Base-by-base conservation (phyloP, 2,888 invertebrate species). In the Polyommatus iphigenia region DNA sequence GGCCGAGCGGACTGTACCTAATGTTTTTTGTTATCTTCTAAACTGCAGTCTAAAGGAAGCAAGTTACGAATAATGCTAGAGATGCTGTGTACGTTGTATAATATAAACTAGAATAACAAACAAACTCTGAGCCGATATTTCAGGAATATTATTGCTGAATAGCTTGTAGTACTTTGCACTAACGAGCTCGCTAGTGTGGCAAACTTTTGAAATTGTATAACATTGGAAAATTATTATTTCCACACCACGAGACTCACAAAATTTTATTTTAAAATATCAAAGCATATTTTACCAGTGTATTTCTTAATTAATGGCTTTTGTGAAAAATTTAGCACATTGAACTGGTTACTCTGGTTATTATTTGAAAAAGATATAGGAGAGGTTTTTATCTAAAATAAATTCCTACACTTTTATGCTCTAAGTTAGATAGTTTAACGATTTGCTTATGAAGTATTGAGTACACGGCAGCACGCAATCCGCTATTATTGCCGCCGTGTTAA, bases 71-170 rank as follows among this genome's bases (percentile, higher is more conserved):
- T 20, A 20, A 73, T 5, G 20, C 72, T 1, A 18, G n/a, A 41
- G 73, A 10, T 10, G 46, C 46, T 72, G n/a, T 72, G 36, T 73
- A 46, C 72, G 36, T 24, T 1, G 24, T 24, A 24, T 24, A 24
- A 6, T 73, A 46, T 46, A 32, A 46, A 41, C 41, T 73, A 20
- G n/a, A 46, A 46, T 46, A 72, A 73, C 41, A 73, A 73, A 73
- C 73, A 46, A 73, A 73, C 46, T 24, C 20, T 15, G 20, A 46
- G 13, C 73, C 73, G 46, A 24, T 73, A 73, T 24, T 73, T 73
- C 46, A 73, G 73, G 20, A 24, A 73, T 73, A 73, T 46, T 73
- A 73, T 73, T 41, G 73, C 73, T 46, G 24, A 73, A 73, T 24
- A 41, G 73, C 41, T 46, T 73, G 46, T 15, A 15, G 67, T 67